Base-by-base conservation (phyloP, 2,888 invertebrate species). In the Drosophila suboccidentalis region DNA sequence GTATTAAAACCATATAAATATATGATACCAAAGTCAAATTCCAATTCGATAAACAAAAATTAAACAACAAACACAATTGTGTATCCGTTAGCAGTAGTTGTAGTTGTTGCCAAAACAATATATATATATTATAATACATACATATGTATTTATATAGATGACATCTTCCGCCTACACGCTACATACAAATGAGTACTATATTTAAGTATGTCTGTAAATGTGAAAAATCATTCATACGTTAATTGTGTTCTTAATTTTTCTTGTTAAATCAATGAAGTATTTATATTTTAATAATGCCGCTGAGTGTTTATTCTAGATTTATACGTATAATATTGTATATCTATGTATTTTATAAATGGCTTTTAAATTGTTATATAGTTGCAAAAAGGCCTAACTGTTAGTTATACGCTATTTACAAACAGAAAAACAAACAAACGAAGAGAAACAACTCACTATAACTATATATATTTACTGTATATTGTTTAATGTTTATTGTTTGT, bases 11-110 rank as follows among this genome's bases (percentile, higher is more conserved):
- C 65, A 55, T 71, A 67, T 65, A 66, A 22, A n/a, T 69, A 64
- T 65, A 80, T 75, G 61, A 74, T 69, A 82, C 89, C 89, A 83
- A 82, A 82, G 82, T 85, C 57, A 65, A 87, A 78, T 80, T 77
- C 63, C 75, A 68, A 63, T 70, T 69, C 58, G 61, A 54, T 47
- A 61, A 59, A 32, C 38, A 54, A 68, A 65, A 54, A 64, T 66
- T 53, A 75, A 8, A 57, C 44, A 50, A 32, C 53, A 22, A 22
- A 65, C 47, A 50, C 15, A 59, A 39, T 57, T 51, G 11, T 63
- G 46, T 54, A 41, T 43, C 13, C 58, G 19, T 58, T 64, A 47
- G 47, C 53, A 62, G 71, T 86, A 88, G 68, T 71, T 57, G 84
- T 74, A 87, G 87, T 77, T 57, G 89, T 83, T 83, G 81, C 84